Conservation (phyloP, 2,888 invertebrate species). For the Atrina japonica region DNA sequence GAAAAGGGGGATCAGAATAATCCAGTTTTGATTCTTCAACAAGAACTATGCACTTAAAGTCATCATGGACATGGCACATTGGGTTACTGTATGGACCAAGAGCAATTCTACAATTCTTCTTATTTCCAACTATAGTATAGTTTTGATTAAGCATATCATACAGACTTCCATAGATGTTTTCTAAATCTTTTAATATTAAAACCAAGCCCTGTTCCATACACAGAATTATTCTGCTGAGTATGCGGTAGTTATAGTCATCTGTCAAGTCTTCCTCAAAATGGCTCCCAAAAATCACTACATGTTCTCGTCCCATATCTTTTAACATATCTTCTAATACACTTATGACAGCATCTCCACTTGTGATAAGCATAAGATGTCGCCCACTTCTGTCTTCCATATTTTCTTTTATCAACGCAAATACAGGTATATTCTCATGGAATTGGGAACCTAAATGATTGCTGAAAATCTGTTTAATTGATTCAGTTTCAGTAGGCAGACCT, state of each 20-base stretch:
- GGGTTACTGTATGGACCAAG: slow-evolving; percentile 66
- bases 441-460: not conserved
- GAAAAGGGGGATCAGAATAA: slow-evolving; percentile 63
- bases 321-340: slow-evolving; percentile 53
- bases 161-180: slow-evolving; percentile 59
- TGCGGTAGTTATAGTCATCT: slow-evolving; percentile 65
- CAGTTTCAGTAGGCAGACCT: slow-evolving; percentile 50
- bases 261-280: slow-evolving; percentile 65
- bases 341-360: slow-evolving; percentile 58
- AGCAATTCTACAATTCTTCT: slow-evolving; percentile 63
- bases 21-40: slow-evolving; percentile 57
- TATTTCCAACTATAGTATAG: slow-evolving; percentile 59
- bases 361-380: slow-evolving; percentile 61
- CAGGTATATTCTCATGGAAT: slow-evolving; percentile 12
- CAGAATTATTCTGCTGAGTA: slow-evolving; percentile 62
- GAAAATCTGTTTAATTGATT: slow-evolving; percentile 17
- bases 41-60: slow-evolving; percentile 65
- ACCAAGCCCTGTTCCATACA: slow-evolving; percentile 68
- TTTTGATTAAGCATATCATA: slow-evolving; percentile 70
- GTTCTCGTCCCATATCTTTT: slow-evolving; percentile 39
- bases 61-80: slow-evolving; percentile 62
- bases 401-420: slow-evolving; percentile 51
- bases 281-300: slow-evolving; percentile 61
- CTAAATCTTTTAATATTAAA: slow-evolving; percentile 61
- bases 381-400: slow-evolving; percentile 55